Evolutionary conservation across 1,140 invertebrate genomes (phyloP).

Genomic region (Dolichoris vasculosae): DNA sequence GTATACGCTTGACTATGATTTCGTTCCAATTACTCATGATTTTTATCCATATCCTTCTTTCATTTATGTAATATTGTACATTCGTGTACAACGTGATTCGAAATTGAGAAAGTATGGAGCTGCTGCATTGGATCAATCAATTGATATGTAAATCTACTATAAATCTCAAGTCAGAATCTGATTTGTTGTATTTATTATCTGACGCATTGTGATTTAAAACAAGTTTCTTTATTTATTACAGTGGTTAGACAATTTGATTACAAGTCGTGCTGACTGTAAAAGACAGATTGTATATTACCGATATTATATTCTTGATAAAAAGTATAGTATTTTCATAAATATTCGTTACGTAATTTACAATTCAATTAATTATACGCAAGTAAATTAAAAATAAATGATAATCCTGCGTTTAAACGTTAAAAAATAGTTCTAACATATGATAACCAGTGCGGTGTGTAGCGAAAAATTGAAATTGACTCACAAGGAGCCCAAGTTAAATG

Average conservation of each 20-base stretch:
- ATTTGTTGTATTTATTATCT: slow-evolving; percentile 11
- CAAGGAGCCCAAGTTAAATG: too few species aligned
- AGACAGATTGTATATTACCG: neutral
- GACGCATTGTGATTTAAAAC: neutral
- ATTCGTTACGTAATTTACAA: neutral
- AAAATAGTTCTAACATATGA: neutral
- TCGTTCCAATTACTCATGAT: slow-evolving; percentile 4
- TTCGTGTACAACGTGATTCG: neutral
- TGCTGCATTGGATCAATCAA: neutral
- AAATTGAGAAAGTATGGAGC: slow-evolving; percentile 4
- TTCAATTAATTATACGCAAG: slow-evolving; percentile 1
- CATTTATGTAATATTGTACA: neutral
- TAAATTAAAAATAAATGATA: neutral
- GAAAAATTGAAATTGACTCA: neutral
- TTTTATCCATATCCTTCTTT: slow-evolving; percentile 5
- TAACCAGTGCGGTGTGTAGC: neutral
- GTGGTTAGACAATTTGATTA: slow-evolving; percentile 19
- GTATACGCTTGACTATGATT: slow-evolving; percentile 21
- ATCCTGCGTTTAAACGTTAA: neutral
- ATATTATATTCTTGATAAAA: neutral
- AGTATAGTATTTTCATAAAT: neutral
- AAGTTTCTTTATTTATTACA: slow-evolving; percentile 9
- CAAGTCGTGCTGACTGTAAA: neutral
- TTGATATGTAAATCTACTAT: slow-evolving; percentile 30
- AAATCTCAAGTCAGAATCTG: slow-evolving; percentile 11